Evolutionary conservation across 2,113 vertebrate species (phyloP).

Genomic region (Glaucidium brasilianum): DNA sequence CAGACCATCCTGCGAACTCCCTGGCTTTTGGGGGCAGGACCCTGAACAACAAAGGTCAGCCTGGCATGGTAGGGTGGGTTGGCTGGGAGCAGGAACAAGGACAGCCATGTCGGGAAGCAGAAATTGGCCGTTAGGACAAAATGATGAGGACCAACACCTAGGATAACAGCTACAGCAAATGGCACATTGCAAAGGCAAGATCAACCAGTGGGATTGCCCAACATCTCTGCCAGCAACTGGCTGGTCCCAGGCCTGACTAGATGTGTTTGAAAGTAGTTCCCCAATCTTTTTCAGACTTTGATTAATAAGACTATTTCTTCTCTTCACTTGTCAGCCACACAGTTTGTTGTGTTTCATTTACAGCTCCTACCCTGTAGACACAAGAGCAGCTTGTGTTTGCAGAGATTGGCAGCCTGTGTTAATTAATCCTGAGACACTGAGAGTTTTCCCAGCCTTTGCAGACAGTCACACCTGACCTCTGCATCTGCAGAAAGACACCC

Average conservation of each 20-base stretch:
- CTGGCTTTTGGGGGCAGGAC: neutral
- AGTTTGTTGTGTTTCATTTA: neutral
- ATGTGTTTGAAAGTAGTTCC: neutral
- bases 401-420: neutral
- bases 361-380: neutral
- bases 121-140: neutral
- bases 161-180: neutral
- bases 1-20: neutral
- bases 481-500: neutral
- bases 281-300: neutral
- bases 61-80: neutral
- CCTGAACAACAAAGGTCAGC: neutral
- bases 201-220: neutral
- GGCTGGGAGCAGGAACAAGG: neutral
- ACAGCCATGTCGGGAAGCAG: neutral
- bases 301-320: neutral
- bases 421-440: neutral
- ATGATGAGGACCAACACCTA: rapidly evolving
- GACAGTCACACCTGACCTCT: neutral
- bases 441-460: neutral
- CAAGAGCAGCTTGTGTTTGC: neutral
- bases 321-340: neutral
- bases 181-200: neutral
- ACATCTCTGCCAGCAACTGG: neutral
- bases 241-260: neutral